Evolutionary conservation across 2,888 invertebrate genomes (phyloP).

Genomic region (Philonicus albiceps): DNA sequence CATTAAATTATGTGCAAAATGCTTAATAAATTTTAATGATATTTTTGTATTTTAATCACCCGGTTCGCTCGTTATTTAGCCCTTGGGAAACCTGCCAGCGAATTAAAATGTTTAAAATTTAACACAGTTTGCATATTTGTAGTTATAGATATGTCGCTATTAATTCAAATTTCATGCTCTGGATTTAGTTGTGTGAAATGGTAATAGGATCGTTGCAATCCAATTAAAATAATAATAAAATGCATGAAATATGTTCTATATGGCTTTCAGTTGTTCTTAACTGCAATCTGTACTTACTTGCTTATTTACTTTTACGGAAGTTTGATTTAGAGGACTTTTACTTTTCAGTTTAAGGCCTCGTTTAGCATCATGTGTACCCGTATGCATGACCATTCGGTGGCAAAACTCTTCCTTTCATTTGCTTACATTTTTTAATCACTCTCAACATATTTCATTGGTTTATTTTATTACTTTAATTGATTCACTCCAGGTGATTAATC

Average conservation of each 20-base stretch:
- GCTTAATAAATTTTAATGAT: not conserved
- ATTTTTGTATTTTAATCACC: not conserved
- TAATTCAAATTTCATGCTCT: not conserved
- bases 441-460: too few relatives aligned
- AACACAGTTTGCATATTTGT: not conserved
- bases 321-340: not conserved
- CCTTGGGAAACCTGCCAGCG: not conserved
- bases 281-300: not conserved
- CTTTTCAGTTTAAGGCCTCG: not conserved
- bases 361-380: not conserved
- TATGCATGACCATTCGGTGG: not conserved
- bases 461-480: not conserved
- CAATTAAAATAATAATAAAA: not conserved
- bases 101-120: not conserved
- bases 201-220: not conserved
- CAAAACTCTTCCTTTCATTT: not conserved
- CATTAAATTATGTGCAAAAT: not conserved
- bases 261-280: not conserved
- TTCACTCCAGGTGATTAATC: not conserved
- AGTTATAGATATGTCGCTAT: not conserved
- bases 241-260: not conserved
- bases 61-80: not conserved
- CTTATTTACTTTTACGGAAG: not conserved
- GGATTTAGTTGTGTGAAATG: not conserved
- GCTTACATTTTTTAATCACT: not conserved